These are phyloP conservation scores for Sarcophaga carnaria DNA, from an alignment of 2,888 invertebrate genomes.

Conservation along the genomic window DNA sequence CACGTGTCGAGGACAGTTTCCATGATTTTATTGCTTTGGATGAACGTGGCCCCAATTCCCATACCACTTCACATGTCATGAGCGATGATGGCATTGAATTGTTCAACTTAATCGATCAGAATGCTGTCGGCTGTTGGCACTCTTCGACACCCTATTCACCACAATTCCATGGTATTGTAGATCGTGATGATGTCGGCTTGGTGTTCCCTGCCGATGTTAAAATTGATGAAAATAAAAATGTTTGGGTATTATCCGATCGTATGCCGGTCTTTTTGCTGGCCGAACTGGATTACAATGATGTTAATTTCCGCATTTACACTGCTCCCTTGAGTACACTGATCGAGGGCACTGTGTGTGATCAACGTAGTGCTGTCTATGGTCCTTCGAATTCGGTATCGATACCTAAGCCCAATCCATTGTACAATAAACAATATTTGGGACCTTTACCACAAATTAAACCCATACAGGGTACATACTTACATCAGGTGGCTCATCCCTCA, in stretches of 20 bases:
- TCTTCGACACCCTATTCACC: conserved; percentile 85
- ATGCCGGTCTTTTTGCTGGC: conserved; percentile 90
- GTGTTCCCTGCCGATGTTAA: conserved; percentile 92
- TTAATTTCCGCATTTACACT: conserved; percentile 90
- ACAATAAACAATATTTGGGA: conserved; percentile 73
- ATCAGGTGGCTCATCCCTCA: conserved; percentile 23
- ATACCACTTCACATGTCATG: conserved; percentile 89
- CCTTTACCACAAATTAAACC: conserved; percentile 42
- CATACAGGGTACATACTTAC: conserved; percentile 25
- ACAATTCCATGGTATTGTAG: conserved; percentile 87
- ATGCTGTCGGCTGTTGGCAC: conserved; percentile 93
- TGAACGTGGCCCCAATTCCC: conserved; percentile 86
- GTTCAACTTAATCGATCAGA: conserved; percentile 90
- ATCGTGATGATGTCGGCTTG: conserved; percentile 88
- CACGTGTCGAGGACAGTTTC: conserved; percentile 86
- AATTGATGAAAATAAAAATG: conserved; percentile 86
- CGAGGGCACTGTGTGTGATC: conserved; percentile 88
- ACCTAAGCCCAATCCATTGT: conserved; percentile 70
- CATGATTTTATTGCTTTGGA: conserved; percentile 86
- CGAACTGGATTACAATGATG: conserved; percentile 87
- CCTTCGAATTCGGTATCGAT: conserved; percentile 74
- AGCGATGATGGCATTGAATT: conserved; percentile 89
- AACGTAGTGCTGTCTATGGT: conserved; percentile 77
- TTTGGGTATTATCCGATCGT: conserved; percentile 92
- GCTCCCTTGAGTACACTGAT: conserved; percentile 87